A percentile compares a stretch with the other conserved stretches of the same genome.
These are phyloP conservation scores for Conus ventricosus DNA, from an alignment of 1,140 invertebrate genomes.

Conservation along the genomic window DNA sequence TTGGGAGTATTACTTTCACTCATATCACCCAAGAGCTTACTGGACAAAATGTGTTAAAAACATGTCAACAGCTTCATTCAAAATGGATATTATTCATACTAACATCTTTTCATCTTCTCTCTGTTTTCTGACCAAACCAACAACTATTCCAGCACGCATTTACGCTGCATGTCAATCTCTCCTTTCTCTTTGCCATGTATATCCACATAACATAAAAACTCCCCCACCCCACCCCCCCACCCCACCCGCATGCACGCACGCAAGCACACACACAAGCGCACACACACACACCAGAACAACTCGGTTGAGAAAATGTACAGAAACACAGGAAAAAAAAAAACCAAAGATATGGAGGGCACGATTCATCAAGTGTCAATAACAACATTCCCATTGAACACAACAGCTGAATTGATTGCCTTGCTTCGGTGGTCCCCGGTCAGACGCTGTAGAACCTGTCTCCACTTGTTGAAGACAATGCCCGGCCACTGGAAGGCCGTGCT, in stretches of 20 bases:
- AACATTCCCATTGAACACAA: conserved; percentile 54
- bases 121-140: too few species aligned
- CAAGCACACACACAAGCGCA: background rate
- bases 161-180: too few species aligned
- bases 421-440: conserved; percentile 34
- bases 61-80: too few species aligned
- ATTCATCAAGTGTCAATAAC: conserved; percentile 54
- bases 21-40: too few species aligned
- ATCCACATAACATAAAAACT: too few species aligned
- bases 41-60: too few species aligned
- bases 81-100: too few species aligned
- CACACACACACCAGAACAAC: background rate
- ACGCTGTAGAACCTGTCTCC: conserved; percentile 45
- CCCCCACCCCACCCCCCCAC: too few species aligned
- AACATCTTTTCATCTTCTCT: too few species aligned
- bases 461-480: conserved; percentile 57
- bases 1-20: too few species aligned
- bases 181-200: too few species aligned
- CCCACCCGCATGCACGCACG: background rate
- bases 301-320: background rate
- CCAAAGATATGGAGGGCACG: background rate
- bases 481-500: conserved; percentile 67
- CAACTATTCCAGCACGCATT: too few species aligned
- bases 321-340: background rate
- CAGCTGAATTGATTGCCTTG: conserved; percentile 49